These are phyloP conservation scores for Elephantulus edwardii DNA, from an alignment of 2,113 vertebrate species.

Conservation along the genomic window DNA sequence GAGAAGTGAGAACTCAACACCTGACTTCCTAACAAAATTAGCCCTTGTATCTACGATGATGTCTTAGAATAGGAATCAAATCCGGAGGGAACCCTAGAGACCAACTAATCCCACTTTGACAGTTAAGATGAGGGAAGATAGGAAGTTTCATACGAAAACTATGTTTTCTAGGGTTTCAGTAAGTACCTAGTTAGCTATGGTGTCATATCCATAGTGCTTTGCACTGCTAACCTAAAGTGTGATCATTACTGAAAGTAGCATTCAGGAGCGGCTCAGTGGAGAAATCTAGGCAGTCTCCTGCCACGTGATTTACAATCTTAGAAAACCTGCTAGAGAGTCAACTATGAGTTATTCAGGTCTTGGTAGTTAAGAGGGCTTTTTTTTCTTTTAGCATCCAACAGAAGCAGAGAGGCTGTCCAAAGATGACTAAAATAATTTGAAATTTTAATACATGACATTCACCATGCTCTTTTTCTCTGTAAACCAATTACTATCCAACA, in stretches of 20 bases:
- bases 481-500: background rate
- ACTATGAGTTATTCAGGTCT: no score
- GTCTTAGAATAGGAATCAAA: background rate
- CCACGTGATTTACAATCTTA: no score
- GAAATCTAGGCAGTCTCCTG: no score
- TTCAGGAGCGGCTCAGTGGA: no score
- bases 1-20: background rate
- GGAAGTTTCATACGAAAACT: background rate
- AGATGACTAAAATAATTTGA: background rate
- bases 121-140: background rate
- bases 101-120: no score
- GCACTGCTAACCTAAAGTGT: no score
- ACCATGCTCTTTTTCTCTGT: background rate
- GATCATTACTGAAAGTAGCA: no score
- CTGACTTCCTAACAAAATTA: background rate
- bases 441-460: background rate
- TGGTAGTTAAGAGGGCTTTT: no score
- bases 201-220: no score
- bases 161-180: background rate
- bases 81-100: background rate
- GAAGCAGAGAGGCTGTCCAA: background rate
- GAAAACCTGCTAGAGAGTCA: no score
- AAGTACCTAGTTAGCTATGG: no score
- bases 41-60: background rate
- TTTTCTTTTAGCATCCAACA: no score